These are phyloP conservation scores for Antheraea mylitta DNA, from an alignment of 1,140 invertebrate genomes.

Conservation along the genomic window DNA sequence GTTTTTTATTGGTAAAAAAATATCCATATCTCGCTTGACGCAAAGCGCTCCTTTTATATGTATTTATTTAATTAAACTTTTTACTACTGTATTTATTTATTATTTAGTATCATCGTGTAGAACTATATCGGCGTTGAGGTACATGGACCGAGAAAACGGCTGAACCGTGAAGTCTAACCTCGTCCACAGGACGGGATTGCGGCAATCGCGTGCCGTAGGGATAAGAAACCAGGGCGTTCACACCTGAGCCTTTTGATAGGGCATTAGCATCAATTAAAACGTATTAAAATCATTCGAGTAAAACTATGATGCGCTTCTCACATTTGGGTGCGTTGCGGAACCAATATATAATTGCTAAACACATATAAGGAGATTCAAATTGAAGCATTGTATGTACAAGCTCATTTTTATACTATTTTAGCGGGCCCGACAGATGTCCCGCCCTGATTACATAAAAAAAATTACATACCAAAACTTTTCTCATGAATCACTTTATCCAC, in stretches of 20 bases:
- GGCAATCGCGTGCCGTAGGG: conserved; percentile 25
- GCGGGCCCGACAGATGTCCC: too few species aligned
- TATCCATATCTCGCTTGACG: neutral
- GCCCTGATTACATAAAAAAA: too few species aligned
- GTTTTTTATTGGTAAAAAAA: neutral
- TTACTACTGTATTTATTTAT: neutral
- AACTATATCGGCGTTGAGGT: conserved; percentile 18
- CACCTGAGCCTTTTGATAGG: conserved; percentile 24
- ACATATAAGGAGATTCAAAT: neutral
- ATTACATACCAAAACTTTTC: too few species aligned
- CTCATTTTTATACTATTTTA: too few species aligned
- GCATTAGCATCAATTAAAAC: conserved; percentile 30
- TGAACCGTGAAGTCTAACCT: conserved; percentile 27
- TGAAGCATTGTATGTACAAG: neutral
- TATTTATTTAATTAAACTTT: conserved; percentile 1
- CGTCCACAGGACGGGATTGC: conserved; percentile 16
- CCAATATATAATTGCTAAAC: neutral
- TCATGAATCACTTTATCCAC: too few species aligned
- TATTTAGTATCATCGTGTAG: conserved; percentile 17
- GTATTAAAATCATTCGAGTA: conserved; percentile 25
- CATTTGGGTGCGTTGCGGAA: conserved; percentile 7
- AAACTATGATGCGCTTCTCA: conserved; percentile 29
- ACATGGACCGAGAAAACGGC: conserved; percentile 10
- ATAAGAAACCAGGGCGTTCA: conserved; percentile 25
- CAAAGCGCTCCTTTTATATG: neutral